Conservation (phyloP, 1,140 invertebrate genomes). For the Drosophila pruinosa region DNA sequence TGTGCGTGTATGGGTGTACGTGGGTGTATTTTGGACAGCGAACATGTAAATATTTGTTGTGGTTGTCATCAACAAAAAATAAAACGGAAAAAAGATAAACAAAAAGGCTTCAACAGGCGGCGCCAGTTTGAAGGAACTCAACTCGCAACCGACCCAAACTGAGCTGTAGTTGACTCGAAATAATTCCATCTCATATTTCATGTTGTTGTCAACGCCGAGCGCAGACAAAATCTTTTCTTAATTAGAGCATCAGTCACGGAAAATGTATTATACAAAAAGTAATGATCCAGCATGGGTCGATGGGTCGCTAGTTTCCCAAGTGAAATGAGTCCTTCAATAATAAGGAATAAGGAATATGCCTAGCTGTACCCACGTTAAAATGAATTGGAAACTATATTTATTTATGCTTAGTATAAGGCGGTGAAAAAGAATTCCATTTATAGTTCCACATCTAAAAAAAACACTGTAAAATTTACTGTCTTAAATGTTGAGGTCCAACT, state of each 20-base stretch:
- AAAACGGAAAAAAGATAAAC: slow-evolving; percentile 12
- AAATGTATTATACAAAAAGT: not conserved
- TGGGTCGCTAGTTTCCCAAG: not conserved
- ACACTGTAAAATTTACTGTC: too few species aligned
- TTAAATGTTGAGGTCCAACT: too few species aligned
- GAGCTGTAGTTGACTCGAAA: slow-evolving; percentile 10
- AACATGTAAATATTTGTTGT: slow-evolving; percentile 60
- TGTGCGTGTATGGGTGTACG: not conserved
- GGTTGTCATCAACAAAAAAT: slow-evolving; percentile 20
- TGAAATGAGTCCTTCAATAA: not conserved
- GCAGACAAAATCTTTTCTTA: slow-evolving; percentile 13
- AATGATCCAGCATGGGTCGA: not conserved
- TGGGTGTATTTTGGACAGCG: slow-evolving; percentile 32
- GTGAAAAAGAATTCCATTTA: too few species aligned
- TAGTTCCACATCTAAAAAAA: too few species aligned
- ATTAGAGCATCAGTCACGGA: slow-evolving; percentile 1
- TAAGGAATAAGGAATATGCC: too few species aligned
- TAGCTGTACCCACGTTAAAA: too few species aligned
- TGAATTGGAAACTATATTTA: not conserved
- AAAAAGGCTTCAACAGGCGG: slow-evolving; percentile 35
- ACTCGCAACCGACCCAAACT: not conserved
- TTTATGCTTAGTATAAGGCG: not conserved
- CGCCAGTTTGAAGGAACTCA: slow-evolving; percentile 3
- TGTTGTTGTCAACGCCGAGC: not conserved
- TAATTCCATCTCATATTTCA: slow-evolving; percentile 14